Base-by-base conservation (phyloP, 2,797 vertebrate species). In the Lutjanus campechanus region DNA sequence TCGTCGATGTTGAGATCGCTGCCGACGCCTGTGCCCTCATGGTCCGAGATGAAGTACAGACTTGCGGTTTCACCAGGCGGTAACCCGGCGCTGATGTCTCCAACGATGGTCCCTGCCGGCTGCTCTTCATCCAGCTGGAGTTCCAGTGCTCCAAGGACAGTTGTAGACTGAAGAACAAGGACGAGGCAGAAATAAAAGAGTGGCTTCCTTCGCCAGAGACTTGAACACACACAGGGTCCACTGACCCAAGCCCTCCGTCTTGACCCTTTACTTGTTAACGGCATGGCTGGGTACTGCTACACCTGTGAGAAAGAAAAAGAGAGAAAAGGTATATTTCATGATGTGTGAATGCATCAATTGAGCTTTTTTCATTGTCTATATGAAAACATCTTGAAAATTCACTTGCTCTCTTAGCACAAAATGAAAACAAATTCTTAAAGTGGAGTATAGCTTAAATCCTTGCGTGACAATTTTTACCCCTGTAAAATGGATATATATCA, bases 1-100 rank as follows among this genome's bases (percentile, higher is more conserved):
- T 99, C 97, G 1, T 99, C 97, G 0, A 99, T 99, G 78, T 95
- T 91, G 77, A 99, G 91, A 88, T 99, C 98, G 0, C 92, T 97
- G 77, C 96, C 94, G 10, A 99, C 96, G 0, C 97, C 96, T 0
- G 96, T 98, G 77, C 96, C 96, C 84, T 98, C 98, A 67, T 97
- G 97, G 47, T 98, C 98, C 0, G 98, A 99, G 93, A 99, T 99
- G 91, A 99, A 99, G 89, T 97, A 99, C 92, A 98, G 96, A 79
- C 95, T 96, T 20, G 97, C 95, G 0, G 94, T 96, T 65, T 95
- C 96, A 58, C 95, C 97, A 0, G 96, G 92, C 0, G 97, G 97
- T 46, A 99, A 94, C 1, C 98, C 98, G 0, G 97, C 97, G 3
- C 97, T 98, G 88, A 99, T 98, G 91, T 99, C 97, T 2, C 98